Evolutionary conservation across 2,113 vertebrate genomes (phyloP).

Genomic region (Butastur rufipennis): DNA sequence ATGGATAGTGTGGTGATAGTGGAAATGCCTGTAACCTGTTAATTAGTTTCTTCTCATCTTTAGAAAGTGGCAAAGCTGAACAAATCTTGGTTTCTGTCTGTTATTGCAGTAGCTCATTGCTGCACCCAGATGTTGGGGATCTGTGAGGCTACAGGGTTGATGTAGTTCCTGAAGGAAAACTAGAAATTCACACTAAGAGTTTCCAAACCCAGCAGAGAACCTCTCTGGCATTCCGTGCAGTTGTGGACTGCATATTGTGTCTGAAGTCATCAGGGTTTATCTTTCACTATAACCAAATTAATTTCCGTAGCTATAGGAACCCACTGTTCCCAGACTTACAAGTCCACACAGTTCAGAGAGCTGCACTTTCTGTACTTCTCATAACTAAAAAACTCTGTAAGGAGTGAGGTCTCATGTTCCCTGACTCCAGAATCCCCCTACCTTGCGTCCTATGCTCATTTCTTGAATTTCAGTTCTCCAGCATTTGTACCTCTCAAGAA

Average conservation of each 20-base stretch:
- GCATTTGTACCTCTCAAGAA: background rate
- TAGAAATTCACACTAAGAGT: background rate
- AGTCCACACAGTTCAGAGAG: background rate
- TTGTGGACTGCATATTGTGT: background rate
- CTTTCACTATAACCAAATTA: background rate
- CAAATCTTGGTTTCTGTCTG: background rate
- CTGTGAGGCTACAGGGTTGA: background rate
- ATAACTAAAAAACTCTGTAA: background rate
- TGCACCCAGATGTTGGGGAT: background rate
- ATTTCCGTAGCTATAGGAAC: background rate
- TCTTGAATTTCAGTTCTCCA: background rate
- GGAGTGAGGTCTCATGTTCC: background rate
- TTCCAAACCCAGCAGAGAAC: background rate
- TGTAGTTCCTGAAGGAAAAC: background rate
- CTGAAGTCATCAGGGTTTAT: background rate
- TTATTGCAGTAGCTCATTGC: background rate
- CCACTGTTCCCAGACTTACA: background rate
- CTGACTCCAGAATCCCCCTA: background rate
- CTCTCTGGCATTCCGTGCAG: background rate
- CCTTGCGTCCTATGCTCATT: background rate
- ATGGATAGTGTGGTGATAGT: background rate
- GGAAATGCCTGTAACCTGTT: background rate
- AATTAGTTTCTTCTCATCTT: background rate
- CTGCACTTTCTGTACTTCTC: background rate
- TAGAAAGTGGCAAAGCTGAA: background rate